Evolutionary conservation across 1,140 invertebrate species (phyloP).

Genomic region (Lordiphosa stackelbergi): DNA sequence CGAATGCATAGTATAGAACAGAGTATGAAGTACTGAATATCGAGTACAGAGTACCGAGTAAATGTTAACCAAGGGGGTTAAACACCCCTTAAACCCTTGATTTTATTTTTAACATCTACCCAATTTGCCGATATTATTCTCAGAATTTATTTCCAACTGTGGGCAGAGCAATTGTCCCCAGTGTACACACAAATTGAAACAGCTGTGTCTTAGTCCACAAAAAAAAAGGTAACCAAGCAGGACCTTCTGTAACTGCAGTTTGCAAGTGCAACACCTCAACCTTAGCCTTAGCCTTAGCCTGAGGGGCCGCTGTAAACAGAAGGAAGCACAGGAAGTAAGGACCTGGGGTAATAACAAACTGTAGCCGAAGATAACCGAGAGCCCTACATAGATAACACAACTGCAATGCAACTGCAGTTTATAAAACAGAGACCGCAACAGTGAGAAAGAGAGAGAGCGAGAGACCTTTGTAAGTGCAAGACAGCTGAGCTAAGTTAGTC

Average conservation of each 20-base stretch:
- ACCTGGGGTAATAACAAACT: background rate
- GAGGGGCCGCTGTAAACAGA: slow-evolving; percentile 40
- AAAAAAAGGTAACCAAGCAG: slow-evolving; percentile 3
- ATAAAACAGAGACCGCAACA: no score
- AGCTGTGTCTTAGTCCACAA: slow-evolving; percentile 4
- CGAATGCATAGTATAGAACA: no score
- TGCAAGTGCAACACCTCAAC: slow-evolving; percentile 4
- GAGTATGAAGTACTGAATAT: no score
- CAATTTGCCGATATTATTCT: no score
- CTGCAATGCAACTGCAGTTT: slow-evolving; percentile 44
- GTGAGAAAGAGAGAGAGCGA: background rate
- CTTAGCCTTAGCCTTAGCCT: slow-evolving; percentile 18
- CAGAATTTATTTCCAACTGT: no score
- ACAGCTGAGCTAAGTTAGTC: slow-evolving; percentile 37
- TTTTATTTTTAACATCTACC: no score
- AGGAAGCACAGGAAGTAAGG: slow-evolving; percentile 52
- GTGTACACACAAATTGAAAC: slow-evolving; percentile 1
- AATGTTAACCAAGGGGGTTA: no score
- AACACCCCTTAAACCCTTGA: no score
- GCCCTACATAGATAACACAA: slow-evolving; percentile 69
- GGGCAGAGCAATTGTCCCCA: slow-evolving; percentile 14
- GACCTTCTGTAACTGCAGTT: slow-evolving; percentile 14
- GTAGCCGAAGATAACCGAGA: slow-evolving; percentile 57
- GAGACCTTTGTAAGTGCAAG: slow-evolving; percentile 5
- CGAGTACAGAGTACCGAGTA: no score